Evolutionary conservation across 2,113 vertebrate species (phyloP), one percentile per base, ranked within the genome.

Genomic region (Diadophis punctatus): DNA sequence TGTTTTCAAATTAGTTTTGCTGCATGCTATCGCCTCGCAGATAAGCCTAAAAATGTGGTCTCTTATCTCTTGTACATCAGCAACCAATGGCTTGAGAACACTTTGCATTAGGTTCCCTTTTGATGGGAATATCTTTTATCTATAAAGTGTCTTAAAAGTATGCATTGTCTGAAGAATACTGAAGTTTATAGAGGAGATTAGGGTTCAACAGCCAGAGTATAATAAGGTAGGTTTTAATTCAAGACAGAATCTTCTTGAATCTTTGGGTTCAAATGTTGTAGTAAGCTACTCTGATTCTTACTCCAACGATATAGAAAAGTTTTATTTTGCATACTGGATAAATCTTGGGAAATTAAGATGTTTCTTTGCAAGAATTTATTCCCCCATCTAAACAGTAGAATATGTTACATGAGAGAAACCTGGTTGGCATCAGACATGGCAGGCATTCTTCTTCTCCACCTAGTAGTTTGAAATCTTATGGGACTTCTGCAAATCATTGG

Each of bases 121-220:
- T 87, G 68, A 90, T 91, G 46, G 25, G 43, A 93, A 68, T 53
- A 90, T 90, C 87, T 95, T 95, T 96, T 86, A 53, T 87, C 92
- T 96, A 27, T 84, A 46, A 95, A 95, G 58, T 90, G 92, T 43
- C 93, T 92, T 92, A 92, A 91, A 94, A 92, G 93, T 92, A 46
- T 90, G 91, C 14, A 91, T 34, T 84, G 90, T 88, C 51, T 92
- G 48, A 88, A 93, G 92, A 94, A 93, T 93, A 55, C 87, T 80
- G 53, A 92, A 90, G 89, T 68, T 58, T 93, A 56, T 87, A 20
- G 90, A 88, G 53, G 20, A 90, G 56, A 89, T 86, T 92, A 90
- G 49, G 58, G 30, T 93, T 91, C 91, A 95, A 84, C 74, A 88
- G 53, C 48, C 49, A 18, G 55, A 9, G 95, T 90, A 2, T 34